Evolutionary conservation across 2,113 vertebrate species (phyloP).

Genomic region (Calidris pygmaea): DNA sequence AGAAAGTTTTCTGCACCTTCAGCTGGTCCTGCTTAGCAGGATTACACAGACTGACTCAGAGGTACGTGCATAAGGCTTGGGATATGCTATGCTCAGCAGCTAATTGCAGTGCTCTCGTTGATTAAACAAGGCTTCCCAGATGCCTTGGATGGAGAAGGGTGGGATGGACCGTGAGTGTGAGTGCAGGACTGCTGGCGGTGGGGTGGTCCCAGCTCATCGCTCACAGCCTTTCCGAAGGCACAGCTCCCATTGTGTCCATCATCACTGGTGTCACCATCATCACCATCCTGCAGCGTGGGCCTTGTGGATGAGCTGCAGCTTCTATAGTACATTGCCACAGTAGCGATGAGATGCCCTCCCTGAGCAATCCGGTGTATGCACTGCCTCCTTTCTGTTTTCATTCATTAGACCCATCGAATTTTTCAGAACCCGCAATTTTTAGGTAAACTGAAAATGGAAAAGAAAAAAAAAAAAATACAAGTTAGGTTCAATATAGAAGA

Average conservation of each 20-base stretch:
- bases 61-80: accelerated
- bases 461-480: background rate
- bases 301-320: background rate
- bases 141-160: background rate
- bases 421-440: background rate
- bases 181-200: background rate
- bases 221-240: background rate
- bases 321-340: background rate
- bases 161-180: accelerated
- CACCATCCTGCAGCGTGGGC: background rate
- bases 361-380: background rate
- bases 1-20: background rate
- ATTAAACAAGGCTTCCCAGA: background rate
- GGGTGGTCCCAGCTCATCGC: background rate
- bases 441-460: background rate
- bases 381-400: background rate
- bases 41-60: too few species aligned
- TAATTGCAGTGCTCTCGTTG: accelerated
- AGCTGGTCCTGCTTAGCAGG: background rate
- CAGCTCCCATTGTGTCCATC: accelerated
- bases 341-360: background rate
- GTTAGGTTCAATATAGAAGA: background rate
- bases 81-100: background rate
- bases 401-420: background rate
- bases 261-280: background rate